Evolutionary conservation across 1,140 invertebrate species (phyloP), one percentile per base, ranked within the genome.

Genomic region (Phenacoccus solenopsis): DNA sequence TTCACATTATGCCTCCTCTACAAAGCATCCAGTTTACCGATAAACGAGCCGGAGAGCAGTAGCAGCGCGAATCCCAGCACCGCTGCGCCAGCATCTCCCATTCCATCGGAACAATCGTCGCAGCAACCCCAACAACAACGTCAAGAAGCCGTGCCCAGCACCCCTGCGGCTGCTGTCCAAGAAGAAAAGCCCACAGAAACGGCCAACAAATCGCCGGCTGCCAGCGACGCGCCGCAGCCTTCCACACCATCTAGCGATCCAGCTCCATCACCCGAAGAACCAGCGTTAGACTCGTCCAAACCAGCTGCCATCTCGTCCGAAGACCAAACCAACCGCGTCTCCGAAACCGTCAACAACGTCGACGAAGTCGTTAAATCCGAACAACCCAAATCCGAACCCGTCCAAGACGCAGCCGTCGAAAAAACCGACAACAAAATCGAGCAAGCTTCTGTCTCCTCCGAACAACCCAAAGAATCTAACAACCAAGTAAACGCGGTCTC

Each of bases 401-500:
- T 64, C 22, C 21, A 20, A 5, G 21, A 24, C 12, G 59, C 21
- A 10, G 10, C 59, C 10, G 32, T 38, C 32, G 22, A 64, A 64
- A 64, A 64, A 64, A 13, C 59, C 21, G 59, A 64, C 12, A 64
- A 24, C 59, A 64, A 64, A 27, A 27, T 64, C 59, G 59, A 64
- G 20, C 59, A 64, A 27, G 59, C 3, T 24, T 64, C 56, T 20
- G 13, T 59, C 56, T 59, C 59, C 10, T 64, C 59, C 13, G 59
- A 64, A 27, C 22, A 24, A 25, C 59, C 59, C 3, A 69, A 72
- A 16, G 71, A 69, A 28, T 64, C 57, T 12, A 57, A 69, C 24
- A 57, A 69, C 35, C 59, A 69, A 57, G 71, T 59, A 7, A 68
- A 69, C 27, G 68, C 71, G 3, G 71, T 69, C 22, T 61, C 67